phyloP scores from a whole-genome alignment of 2,113 vertebrate species.

The Osmerus mordax region DNA sequence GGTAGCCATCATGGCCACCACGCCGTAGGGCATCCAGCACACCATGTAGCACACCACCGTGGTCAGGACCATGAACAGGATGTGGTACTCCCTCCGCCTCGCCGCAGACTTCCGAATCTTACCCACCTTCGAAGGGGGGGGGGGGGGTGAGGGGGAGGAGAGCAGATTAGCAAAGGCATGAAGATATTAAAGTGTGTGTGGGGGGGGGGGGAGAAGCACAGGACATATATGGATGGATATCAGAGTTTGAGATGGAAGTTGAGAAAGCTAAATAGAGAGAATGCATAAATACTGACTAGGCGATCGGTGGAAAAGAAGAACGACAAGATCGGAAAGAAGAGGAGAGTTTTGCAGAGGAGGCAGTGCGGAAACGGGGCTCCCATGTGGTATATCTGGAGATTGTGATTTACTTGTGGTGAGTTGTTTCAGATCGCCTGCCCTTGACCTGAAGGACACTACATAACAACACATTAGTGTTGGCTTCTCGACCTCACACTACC shows the following conservation, averaged over 20 bases:
- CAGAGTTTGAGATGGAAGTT: not conserved
- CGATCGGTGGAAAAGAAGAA: not conserved
- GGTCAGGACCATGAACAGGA: constrained; percentile 80
- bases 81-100: constrained; percentile 75
- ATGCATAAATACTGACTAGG: not conserved
- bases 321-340: too few relatives aligned
- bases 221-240: not conserved
- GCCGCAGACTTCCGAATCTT: constrained; percentile 76
- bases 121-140: constrained; percentile 64
- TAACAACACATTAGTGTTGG: not conserved
- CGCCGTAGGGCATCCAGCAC: constrained; percentile 82
- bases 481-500: not conserved
- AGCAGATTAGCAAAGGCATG: not conserved
- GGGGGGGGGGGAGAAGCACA: not conserved
- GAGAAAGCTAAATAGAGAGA: too few relatives aligned
- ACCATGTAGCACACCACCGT: constrained; percentile 77
- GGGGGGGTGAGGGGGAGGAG: not conserved
- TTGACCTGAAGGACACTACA: not conserved
- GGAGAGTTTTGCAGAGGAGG: too few relatives aligned
- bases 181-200: not conserved
- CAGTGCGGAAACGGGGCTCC: too few relatives aligned
- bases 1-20: constrained; percentile 79
- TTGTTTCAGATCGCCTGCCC: not conserved
- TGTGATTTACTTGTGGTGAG: not conserved
- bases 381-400: too few relatives aligned